Evolutionary conservation across 2,797 vertebrate species (phyloP).

Genomic region (Myotis myotis): DNA sequence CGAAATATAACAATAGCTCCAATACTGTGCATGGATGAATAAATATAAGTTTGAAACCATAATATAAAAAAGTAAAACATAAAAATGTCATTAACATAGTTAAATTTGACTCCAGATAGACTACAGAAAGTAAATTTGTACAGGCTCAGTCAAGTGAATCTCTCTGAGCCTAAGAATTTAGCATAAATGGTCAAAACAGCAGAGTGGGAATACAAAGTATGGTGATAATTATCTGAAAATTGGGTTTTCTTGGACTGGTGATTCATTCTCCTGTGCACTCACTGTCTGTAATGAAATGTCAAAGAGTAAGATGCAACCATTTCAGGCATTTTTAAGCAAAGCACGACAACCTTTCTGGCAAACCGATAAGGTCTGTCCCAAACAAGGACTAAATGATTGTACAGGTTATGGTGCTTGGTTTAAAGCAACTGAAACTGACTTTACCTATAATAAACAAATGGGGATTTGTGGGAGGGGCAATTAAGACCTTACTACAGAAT

Average conservation of each 20-base stretch:
- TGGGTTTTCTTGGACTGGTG: conserved; percentile 29
- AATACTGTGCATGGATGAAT: neutral
- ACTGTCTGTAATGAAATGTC: neutral
- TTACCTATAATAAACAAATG: neutral
- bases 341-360: neutral
- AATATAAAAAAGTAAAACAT: neutral
- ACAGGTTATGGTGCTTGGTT: neutral
- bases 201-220: neutral
- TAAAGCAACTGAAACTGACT: neutral
- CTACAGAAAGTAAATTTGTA: neutral
- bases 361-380: conserved; percentile 29
- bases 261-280: neutral
- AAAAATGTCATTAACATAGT: neutral
- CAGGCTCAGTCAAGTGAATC: neutral
- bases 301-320: neutral
- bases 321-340: conserved; percentile 37
- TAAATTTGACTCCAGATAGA: conserved; percentile 10
- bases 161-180: neutral
- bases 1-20: neutral
- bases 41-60: neutral
- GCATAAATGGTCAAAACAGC: conserved; percentile 6
- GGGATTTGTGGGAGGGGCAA: neutral
- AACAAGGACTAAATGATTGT: neutral
- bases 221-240: conserved; percentile 53
- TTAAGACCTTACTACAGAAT: neutral